Evolutionary conservation across 2,888 invertebrate genomes (phyloP), one percentile per base, ranked within the genome.

Genomic region (Caenorhabditis imperialis): DNA sequence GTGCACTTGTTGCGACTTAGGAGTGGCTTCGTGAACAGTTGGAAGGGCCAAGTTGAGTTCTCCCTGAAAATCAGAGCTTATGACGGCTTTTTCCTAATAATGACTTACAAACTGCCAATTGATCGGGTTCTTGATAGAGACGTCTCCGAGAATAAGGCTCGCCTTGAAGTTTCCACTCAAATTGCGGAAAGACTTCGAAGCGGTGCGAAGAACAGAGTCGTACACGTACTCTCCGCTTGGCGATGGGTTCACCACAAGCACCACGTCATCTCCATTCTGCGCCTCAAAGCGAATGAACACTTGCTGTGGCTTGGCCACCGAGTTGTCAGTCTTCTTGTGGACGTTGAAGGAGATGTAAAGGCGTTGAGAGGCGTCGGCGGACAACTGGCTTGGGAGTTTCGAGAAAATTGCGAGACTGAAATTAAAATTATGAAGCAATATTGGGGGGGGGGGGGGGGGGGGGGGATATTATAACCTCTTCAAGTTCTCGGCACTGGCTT

Each of bases 331-430:
- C 85, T 92, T 92, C 89, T 95, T 94, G 65, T 92, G 92, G 14
- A 97, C 90, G 1, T 91, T 90, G 88, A 95, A 94, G 89, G 93
- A 93, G 81, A 96, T 90, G 1, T 93, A 90, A 69, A 99, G 90
- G 90, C 94, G 94, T 89, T 97, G 96, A 84, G 94, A 93, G 81
- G 93, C 92, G 90, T 98, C 97, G 6, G 94, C 94, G 82, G 93
- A 93, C 18, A 96, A 90, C 10, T 91, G 90, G 45, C 92, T 91
- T 0, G 90, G 85, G 30, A 94, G 89, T 88, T 93, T 93, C 73
- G 92, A 91, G 1, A 94, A 94, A 88, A 92, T 92, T 0, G 90
- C 89, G 5, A 96, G 91, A 76, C 93, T 93, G 73, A 35, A 80
- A 67, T 16, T 16, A 40, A 40, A 25, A 2, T 25, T 37, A 20